Base-by-base conservation (phyloP, 1,140 invertebrate genomes). In the Protaetia brevitarsis region DNA sequence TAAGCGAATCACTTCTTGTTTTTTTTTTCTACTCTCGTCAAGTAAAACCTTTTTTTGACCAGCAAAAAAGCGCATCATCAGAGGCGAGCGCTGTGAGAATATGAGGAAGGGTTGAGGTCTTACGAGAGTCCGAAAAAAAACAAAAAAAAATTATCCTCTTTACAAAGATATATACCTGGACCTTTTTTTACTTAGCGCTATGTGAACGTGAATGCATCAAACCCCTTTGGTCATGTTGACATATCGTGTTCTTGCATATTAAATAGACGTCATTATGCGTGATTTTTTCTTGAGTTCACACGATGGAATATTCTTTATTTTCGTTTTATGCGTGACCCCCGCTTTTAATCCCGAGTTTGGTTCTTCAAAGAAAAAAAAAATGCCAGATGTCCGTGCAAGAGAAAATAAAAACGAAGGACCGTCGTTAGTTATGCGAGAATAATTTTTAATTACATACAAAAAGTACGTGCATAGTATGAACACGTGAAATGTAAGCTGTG, bases 241-340 rank as follows among this genome's bases (percentile, higher is more conserved):
- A 73, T 73, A 71, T 68, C 73, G 73, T 74, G 73, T 71, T 63
- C 73, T 69, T 69, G 73, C 71, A 74, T 74, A 74, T 74, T 74
- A 74, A 74, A 66, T 57, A 71, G 73, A 41, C 67, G 28, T 63
- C 66, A 69, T 58, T 66, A 67, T 69, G 67, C 61, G 27, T 64
- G 65, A 68, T 70, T 74, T 74, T 74, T 71, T 71, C 45, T 67
- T 26, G 16, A 66, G 71, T 74, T 74, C 73, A 74, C 73, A 74
- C 70, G 41, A 45, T 45, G 23, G 10, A 45, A 6, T 45, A 19
- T 19, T 45, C 41, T 45, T 3, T 45, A 37, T 37, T 37, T n/a
- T 37, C n/a, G n/a, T n/a, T n/a, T n/a, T 37, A 13, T n/a, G 36
- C 36, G 36, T 13, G 36, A 13, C 36, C 36, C 36, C 16, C 16